Conservation (phyloP, 2,113 vertebrate species). For the Rhadina sibilatrix region DNA sequence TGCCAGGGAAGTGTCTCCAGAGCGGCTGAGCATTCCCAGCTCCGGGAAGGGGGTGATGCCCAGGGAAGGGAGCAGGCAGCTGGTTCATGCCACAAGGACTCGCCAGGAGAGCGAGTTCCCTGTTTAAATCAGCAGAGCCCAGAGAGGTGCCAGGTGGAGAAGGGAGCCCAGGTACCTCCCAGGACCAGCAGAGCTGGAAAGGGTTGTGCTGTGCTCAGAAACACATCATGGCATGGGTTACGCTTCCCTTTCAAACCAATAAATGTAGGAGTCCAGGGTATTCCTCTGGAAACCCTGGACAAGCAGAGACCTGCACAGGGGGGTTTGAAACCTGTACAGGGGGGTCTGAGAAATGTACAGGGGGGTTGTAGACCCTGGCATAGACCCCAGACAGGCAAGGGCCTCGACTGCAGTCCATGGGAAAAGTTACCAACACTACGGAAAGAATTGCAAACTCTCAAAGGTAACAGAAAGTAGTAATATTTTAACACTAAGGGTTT, state of each 20-base stretch:
- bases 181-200: not conserved
- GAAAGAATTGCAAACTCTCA: no score
- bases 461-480: no score
- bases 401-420: no score
- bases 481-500: no score
- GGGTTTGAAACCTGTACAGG: no score
- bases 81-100: accelerated
- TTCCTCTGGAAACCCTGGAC: no score
- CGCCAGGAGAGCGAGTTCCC: not conserved
- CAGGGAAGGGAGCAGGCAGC: not conserved
- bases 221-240: accelerated
- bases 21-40: accelerated
- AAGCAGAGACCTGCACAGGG: no score
- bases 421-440: no score
- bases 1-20: not conserved
- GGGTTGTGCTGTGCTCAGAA: not conserved
- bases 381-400: no score
- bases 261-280: no score
- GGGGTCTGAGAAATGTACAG: no score
- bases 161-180: not conserved
- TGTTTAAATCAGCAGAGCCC: not conserved
- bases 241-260: not conserved
- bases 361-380: no score
- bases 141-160: not conserved
- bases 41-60: accelerated